A percentile compares a stretch with the other conserved stretches of the same genome.
Conservation (phyloP, 2,888 invertebrate genomes). For the Clunio marinus region DNA sequence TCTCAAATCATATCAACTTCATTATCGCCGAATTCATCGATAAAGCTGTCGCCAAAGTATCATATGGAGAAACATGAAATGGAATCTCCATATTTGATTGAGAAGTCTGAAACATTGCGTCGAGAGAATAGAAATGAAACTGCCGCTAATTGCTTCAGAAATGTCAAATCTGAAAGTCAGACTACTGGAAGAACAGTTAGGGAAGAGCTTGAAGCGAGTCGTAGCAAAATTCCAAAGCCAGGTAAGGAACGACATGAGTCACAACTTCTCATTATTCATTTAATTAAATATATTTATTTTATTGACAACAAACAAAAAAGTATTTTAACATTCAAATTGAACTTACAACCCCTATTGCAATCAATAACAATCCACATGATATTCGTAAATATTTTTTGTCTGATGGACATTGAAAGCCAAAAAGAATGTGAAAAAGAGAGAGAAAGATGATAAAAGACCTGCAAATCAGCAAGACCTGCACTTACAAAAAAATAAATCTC, state of each 20-base stretch:
- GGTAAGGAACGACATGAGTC: conserved; percentile 27
- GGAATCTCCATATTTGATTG: conserved; percentile 21
- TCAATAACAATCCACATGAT: conserved; percentile 37
- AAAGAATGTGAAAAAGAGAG: neutral
- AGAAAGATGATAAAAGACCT: conserved; percentile 29
- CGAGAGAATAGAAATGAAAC: conserved; percentile 17
- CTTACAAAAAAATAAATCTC: conserved; percentile 20
- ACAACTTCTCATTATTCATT: neutral
- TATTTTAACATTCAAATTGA: conserved; percentile 14
- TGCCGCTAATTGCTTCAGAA: conserved; percentile 25
- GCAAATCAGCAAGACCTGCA: conserved; percentile 38
- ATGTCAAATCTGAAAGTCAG: conserved; percentile 22
- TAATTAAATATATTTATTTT: conserved; percentile 16
- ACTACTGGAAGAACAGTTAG: conserved; percentile 23
- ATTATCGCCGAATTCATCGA: conserved; percentile 31
- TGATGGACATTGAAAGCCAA: conserved; percentile 21
- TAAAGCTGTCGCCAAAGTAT: conserved; percentile 13
- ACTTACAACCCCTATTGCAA: neutral
- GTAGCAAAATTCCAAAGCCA: conserved; percentile 25
- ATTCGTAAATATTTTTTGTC: conserved; percentile 16
- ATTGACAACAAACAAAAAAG: neutral
- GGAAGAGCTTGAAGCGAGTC: conserved; percentile 34
- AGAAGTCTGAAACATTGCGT: conserved; percentile 6
- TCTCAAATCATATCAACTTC: conserved; percentile 31
- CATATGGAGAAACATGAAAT: conserved; percentile 29